Conservation (phyloP, 2,797 vertebrate genomes). For the Natrix natrix region DNA sequence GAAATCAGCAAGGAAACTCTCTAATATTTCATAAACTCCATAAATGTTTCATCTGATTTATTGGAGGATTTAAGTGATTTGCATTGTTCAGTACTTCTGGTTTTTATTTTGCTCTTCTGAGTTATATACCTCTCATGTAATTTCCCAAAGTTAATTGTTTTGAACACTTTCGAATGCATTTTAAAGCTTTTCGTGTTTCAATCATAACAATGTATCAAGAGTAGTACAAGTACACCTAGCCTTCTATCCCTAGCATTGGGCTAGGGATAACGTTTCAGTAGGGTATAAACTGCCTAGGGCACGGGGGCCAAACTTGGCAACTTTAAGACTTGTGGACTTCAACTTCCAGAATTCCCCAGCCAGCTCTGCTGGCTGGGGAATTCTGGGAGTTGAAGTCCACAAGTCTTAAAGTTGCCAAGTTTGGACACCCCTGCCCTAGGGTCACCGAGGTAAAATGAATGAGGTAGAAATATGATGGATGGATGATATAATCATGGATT, state of each 20-base stretch:
- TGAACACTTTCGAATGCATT: not conserved
- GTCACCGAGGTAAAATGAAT: not conserved
- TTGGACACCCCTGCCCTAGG: no score
- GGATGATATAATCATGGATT: not conserved
- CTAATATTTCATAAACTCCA: not conserved
- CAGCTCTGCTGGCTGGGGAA: no score
- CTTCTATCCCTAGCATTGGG: not conserved
- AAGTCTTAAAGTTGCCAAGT: no score
- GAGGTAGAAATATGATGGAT: not conserved
- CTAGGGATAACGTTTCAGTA: not conserved
- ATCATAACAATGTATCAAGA: not conserved
- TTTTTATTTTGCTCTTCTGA: not conserved
- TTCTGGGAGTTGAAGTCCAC: no score
- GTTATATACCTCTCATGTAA: not conserved
- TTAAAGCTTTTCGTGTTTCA: not conserved
- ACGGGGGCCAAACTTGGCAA: no score
- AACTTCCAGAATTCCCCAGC: no score
- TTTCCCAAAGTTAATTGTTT: not conserved
- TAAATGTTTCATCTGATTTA: slow-evolving; percentile 2
- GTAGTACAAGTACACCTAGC: not conserved
- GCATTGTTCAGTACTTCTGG: not conserved
- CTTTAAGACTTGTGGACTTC: no score
- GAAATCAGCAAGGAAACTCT: not conserved
- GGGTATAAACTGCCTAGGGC: not conserved
- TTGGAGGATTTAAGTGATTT: not conserved